Conservation (phyloP, 2,888 invertebrate genomes). For the Tholera decimalis region DNA sequence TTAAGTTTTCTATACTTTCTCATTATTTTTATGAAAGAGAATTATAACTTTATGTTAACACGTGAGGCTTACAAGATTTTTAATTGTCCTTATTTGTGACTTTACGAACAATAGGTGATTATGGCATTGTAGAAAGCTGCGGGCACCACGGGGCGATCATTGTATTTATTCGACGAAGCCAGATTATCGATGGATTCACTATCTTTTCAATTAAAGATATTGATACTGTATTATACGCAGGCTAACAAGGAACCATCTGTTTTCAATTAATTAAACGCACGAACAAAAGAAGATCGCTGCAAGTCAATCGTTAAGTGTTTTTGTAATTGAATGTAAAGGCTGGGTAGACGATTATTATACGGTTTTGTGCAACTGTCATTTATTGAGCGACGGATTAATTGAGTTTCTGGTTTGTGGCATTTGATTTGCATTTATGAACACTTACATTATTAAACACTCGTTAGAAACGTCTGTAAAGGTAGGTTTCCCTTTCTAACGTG, state of each 20-base stretch:
- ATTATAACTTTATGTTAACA: slow-evolving; percentile 46
- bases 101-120: slow-evolving; percentile 89
- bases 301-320: slow-evolving; percentile 72
- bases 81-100: slow-evolving; percentile 84
- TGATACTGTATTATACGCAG: slow-evolving; percentile 78
- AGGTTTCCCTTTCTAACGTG: no score
- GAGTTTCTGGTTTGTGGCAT: slow-evolving; percentile 12
- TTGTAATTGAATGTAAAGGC: slow-evolving; percentile 62
- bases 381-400: slow-evolving; percentile 32
- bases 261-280: slow-evolving; percentile 87
- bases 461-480: not conserved
- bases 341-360: slow-evolving; percentile 28
- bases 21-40: slow-evolving; percentile 28
- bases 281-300: slow-evolving; percentile 74
- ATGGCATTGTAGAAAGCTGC: slow-evolving; percentile 86
- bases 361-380: slow-evolving; percentile 55
- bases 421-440: slow-evolving; percentile 29
- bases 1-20: slow-evolving; percentile 28
- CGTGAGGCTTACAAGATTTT: slow-evolving; percentile 64
- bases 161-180: slow-evolving; percentile 82
- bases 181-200: slow-evolving; percentile 78
- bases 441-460: not conserved
- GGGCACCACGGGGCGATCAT: slow-evolving; percentile 85
- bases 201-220: slow-evolving; percentile 87
- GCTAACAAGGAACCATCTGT: slow-evolving; percentile 90